Percentiles rank a stretch among this genome's conserved stretches.
Conservation (phyloP, 2,888 invertebrate species). For the Polymixis flavicincta region DNA sequence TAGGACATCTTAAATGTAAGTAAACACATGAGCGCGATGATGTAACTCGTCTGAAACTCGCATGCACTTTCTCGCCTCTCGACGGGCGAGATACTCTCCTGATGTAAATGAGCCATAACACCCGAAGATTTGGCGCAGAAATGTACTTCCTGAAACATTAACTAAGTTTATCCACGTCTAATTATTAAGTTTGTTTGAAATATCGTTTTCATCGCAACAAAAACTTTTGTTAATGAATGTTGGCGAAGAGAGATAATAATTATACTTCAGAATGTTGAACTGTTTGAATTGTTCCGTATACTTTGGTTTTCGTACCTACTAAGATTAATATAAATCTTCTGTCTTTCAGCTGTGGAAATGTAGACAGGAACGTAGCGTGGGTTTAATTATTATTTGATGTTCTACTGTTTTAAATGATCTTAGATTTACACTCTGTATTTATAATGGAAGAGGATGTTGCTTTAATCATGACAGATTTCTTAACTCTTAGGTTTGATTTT, state of each 20-base stretch:
- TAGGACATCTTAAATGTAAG: not conserved
- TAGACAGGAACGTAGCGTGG: constrained; percentile 7
- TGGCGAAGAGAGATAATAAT: constrained; percentile 59
- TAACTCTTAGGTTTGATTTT: not conserved
- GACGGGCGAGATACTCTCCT: not conserved
- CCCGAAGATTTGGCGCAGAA: constrained; percentile 47
- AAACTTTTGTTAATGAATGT: constrained; percentile 69
- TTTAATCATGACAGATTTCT: constrained; percentile 12
- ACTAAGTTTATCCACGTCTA: constrained; percentile 60
- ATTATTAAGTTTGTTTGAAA: constrained; percentile 69
- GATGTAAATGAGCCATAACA: constrained; percentile 17
- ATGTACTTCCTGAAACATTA: constrained; percentile 54
- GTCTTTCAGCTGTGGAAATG: constrained; percentile 36
- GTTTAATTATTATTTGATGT: constrained; percentile 40
- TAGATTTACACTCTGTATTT: not conserved
- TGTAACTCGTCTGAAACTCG: not conserved
- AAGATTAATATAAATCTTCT: constrained; percentile 58
- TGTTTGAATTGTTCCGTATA: constrained; percentile 54
- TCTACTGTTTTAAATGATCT: not conserved
- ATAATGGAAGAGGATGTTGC: not conserved
- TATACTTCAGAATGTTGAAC: constrained; percentile 53
- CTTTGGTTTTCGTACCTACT: constrained; percentile 55
- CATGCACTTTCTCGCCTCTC: not conserved
- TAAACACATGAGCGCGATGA: not conserved
- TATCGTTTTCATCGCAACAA: constrained; percentile 66